Base-by-base conservation (phyloP, 30 jellyfish, hydroid and myxozoan genomes). In the Pseudorhiza aurosa region DNA sequence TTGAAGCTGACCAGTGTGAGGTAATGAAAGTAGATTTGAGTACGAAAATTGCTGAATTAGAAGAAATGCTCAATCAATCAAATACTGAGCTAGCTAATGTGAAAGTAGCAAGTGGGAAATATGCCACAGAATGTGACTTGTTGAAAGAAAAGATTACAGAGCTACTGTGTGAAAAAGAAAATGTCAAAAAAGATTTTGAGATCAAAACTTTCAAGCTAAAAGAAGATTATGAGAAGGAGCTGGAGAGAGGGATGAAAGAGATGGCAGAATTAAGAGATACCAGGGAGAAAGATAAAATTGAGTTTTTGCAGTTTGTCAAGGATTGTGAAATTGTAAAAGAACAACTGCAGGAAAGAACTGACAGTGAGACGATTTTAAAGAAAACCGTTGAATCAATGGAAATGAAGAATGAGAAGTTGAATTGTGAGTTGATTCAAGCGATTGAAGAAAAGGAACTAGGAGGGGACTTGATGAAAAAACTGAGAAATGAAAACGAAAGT, bases 281-380 rank as follows among this genome's bases (percentile, higher is more conserved):
- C 28, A 43, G 60, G n/a, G 93, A 81, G 47, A 44, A 60, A 47
- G 79, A 65, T 26, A 62, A 59, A 58, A 43, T 24, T 11, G 88
- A 76, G 53, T 43, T 76, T 58, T 28, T 76, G 47, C 70, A 58
- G 17, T 58, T 76, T 5, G 68, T 58, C 6, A 30, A 62, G 25
- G 94, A 82, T 6, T 37, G 59, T 6, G 83, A 56, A 32, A 50
- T 18, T 12, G 4, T 55, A 43, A 82, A 58, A 39, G 81, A 25
- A 40, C 27, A 40, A 28, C 53, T 69, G 33, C 63, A 59, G 30
- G 58, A 45, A 19, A 31, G 43, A 0, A 58, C 29, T 17, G 87
- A 37, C 5, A 31, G 58, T 11, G 87, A 58, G 39, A 57, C 14
- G 15, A 30, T 37, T 2, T 25, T 60, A 53, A 57, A 42, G 31